A percentile compares a stretch with the other conserved stretches of the same genome.
phyloP scores from a whole-genome alignment of 2,113 vertebrate species.

The Scortum barcoo region DNA sequence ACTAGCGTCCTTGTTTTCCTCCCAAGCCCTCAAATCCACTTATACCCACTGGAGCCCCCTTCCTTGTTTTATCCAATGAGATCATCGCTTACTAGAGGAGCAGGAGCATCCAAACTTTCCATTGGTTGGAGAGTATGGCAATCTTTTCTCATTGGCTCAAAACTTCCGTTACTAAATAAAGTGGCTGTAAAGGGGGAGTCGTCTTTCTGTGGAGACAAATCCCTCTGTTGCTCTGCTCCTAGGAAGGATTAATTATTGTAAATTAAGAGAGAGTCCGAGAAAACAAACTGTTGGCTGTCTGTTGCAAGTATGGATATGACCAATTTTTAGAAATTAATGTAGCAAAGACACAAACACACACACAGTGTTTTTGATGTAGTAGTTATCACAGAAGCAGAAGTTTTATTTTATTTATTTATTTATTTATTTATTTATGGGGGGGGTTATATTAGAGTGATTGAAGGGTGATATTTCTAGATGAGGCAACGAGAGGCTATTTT shows the following conservation, averaged over 20 bases:
- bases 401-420: too few species aligned
- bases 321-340: not conserved
- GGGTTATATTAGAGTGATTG: not conserved
- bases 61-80: constrained; percentile 61
- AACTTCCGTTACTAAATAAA: constrained; percentile 86
- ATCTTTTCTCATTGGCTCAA: constrained; percentile 79
- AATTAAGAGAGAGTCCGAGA: too few species aligned
- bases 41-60: constrained; percentile 72
- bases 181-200: constrained; percentile 63
- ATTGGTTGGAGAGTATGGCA: constrained; percentile 77
- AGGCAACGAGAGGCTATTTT: not conserved
- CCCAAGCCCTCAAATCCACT: constrained; percentile 85
- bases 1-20: constrained; percentile 85
- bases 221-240: not conserved
- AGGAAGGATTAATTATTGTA: not conserved
- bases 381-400: not conserved
- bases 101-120: constrained; percentile 54
- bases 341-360: not conserved
- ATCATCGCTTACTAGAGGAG: constrained; percentile 41
- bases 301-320: not conserved
- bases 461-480: too few species aligned
- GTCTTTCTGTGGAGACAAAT: constrained; percentile 27
- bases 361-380: not conserved
- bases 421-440: too few species aligned
- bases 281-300: not conserved